Conservation (phyloP, 2,113 vertebrate genomes). For the Eolophus roseicapilla region DNA sequence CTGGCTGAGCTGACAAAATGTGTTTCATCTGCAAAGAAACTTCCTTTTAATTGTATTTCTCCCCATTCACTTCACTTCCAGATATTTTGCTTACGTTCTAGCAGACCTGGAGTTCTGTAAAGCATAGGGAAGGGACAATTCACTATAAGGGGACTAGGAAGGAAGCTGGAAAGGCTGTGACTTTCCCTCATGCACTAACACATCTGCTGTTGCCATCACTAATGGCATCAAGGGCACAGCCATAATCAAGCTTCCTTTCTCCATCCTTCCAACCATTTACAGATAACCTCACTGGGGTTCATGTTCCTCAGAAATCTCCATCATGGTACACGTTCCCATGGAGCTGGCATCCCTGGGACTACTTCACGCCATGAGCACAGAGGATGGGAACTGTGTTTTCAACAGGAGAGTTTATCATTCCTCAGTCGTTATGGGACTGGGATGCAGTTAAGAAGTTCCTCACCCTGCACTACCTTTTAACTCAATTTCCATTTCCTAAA, state of each 20-base stretch:
- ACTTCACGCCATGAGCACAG: neutral
- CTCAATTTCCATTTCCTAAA: constrained; percentile 37
- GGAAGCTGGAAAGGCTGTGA: neutral
- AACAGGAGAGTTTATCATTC: neutral
- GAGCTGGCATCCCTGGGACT: neutral
- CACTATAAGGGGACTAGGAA: neutral
- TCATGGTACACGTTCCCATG: rapidly evolving
- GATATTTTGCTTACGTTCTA: neutral
- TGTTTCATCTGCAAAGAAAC: neutral
- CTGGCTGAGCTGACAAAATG: neutral
- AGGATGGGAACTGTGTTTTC: rapidly evolving
- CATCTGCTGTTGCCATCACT: neutral
- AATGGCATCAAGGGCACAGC: neutral
- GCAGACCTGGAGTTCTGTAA: neutral
- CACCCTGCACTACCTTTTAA: neutral
- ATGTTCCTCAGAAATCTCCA: neutral
- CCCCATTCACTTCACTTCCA: neutral
- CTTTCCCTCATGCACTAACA: neutral
- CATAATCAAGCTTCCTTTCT: neutral
- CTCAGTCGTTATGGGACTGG: neutral
- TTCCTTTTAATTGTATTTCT: neutral
- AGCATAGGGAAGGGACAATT: neutral
- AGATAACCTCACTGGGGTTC: neutral
- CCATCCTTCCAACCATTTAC: neutral
- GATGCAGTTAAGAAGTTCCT: neutral